Evolutionary conservation across 2,797 vertebrate species (phyloP), one percentile per base, ranked within the genome.

Genomic region (Ataeniobius toweri): DNA sequence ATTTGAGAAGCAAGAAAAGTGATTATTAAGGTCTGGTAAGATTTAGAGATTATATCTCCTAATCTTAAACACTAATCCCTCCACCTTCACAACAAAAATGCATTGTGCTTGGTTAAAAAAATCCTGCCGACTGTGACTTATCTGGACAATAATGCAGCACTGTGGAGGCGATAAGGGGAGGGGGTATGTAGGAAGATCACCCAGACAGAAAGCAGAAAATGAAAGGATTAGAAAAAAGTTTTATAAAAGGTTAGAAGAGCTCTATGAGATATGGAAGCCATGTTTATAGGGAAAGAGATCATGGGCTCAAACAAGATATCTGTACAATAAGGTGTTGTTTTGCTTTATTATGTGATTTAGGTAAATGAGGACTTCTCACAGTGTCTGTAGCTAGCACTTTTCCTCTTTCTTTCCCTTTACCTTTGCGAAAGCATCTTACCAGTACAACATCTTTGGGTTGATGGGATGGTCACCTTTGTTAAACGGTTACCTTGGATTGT

Each of bases 211-310:
- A 86, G 76, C 73, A 86, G 85, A 90, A 83, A 90, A 89, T 75
- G 70, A 79, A 79, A 77, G 61, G 71, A 87, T 76, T 78, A 86
- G 61, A 83, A 77, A 82, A 7, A 73, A 44, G 83, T 88, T 93
- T 89, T 85, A 90, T 89, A 83, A 91, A 90, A 91, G 88, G 85
- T 92, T 92, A 88, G 78, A 69, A 77, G 88, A 89, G 87, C 79
- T 93, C 92, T 91, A 92, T 92, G 85, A 93, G 91, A 91, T 91
- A 82, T 85, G 85, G 88, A 88, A 91, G 84, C 72, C 76, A 74
- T 86, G 82, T 89, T 91, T 93, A 91, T 86, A 89, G 14, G 82
- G 79, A 71, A 84, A 89, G 85, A 85, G 78, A 92, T 91, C 89
- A 84, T 82, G 36, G 51, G 82, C 22, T 41, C 78, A 90, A 94